These are phyloP conservation scores for Zenarchopterus dispar DNA, from an alignment of 2,797 vertebrate species.

Conservation along the genomic window DNA sequence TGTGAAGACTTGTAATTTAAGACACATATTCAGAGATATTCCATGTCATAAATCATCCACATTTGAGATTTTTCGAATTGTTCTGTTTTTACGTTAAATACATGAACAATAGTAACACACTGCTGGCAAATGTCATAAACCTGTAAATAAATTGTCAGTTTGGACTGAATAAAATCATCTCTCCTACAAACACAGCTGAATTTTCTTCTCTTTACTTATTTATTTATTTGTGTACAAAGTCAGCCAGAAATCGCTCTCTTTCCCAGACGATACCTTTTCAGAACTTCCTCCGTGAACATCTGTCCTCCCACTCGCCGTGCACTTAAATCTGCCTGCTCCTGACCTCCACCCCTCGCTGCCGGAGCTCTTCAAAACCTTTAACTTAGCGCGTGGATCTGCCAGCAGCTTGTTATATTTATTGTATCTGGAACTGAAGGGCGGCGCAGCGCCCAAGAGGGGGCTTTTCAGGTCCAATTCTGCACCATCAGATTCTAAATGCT, in stretches of 20 bases:
- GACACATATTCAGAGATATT: neutral
- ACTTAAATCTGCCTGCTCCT: neutral
- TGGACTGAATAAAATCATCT: no score
- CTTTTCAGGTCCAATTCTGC: no score
- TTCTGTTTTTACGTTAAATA: no score
- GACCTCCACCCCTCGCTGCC: slow-evolving; percentile 3
- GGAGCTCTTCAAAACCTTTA: slow-evolving; percentile 6
- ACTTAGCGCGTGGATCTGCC: neutral
- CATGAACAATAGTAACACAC: no score
- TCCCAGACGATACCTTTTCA: neutral
- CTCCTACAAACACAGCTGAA: no score
- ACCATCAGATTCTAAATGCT: no score
- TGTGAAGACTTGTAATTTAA: neutral
- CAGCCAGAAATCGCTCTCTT: neutral
- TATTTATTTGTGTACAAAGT: no score
- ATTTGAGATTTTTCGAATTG: no score
- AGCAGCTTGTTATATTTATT: neutral
- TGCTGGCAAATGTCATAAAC: no score
- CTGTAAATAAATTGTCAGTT: no score
- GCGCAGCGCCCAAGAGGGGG: no score
- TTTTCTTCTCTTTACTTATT: no score
- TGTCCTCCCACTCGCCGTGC: slow-evolving; percentile 1
- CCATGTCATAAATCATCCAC: neutral
- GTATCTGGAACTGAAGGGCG: neutral
- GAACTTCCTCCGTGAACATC: neutral